Evolutionary conservation across 2,797 vertebrate species (phyloP), one percentile per base, ranked within the genome.

Genomic region (Anguilla pacifica): DNA sequence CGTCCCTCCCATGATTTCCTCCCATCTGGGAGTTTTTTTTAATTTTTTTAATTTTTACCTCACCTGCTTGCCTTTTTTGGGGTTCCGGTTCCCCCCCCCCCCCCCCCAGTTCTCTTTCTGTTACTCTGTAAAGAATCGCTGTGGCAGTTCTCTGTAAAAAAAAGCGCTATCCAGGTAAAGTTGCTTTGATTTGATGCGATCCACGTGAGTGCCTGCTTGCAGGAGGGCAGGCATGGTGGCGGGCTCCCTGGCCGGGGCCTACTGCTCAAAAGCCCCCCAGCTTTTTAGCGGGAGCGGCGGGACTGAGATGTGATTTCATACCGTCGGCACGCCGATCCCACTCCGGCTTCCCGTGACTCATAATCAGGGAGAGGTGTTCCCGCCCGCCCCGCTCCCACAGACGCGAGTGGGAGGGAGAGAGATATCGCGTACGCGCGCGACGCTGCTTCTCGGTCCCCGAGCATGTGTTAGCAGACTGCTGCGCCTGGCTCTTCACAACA

Each of bases 251-350:
- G 31, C 61, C 59, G 7, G 57, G n/a, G 15, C 43, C 81, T 6
- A 19, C 19, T 6, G 39, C 59, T 64, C 5, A n/a, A 43, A 51
- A n/a, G 51, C 39, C 28, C 35, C 35, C 35, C 31, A 31, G 35
- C 35, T 35, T 35, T 25, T 67, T 39, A 51, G 81, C 9, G 25
- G 89, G 88, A 55, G 84, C 85, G 85, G 87, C 43, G 64, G 74
- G 84, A 59, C 81, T 25, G 57, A 89, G 87, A 89, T 88, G 77
- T 91, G 90, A 91, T 88, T 87, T 90, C 87, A 90, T 86, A 72
- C 83, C 87, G 77, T 90, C 55, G 88, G 87, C 90, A 90, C 90
- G 89, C 88, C 74, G 85, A 87, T 84, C n/a, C 84, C 87, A 86
- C 85, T 86, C 87, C 61, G 88, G 86, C 83, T 39, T 89, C 87